phyloP scores from a whole-genome alignment of 2,888 invertebrate genomes.

The Onthophagus sagittarius region DNA sequence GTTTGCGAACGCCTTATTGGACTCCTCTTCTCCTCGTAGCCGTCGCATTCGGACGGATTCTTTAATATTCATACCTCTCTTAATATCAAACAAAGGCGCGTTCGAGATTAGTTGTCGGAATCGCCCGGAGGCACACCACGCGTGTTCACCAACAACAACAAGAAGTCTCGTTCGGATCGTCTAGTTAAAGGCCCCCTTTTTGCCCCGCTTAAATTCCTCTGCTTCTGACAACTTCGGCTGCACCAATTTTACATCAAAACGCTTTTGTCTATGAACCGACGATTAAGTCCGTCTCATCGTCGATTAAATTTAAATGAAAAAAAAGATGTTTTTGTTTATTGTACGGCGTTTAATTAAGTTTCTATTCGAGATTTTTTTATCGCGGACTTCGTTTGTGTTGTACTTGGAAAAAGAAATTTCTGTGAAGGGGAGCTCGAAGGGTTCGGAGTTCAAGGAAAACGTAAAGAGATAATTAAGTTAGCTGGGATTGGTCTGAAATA shows the following conservation, averaged over 20 bases:
- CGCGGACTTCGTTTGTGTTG: no score
- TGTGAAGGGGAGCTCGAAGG: neutral
- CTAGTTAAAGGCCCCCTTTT: neutral
- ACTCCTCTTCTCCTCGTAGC: neutral
- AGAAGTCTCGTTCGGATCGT: neutral
- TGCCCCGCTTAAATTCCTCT: neutral
- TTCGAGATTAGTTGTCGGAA: slow-evolving; percentile 14
- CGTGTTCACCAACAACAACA: neutral
- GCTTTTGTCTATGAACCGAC: neutral
- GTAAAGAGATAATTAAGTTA: neutral
- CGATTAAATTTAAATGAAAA: no score
- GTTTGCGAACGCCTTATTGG: neutral
- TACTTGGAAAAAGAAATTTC: no score
- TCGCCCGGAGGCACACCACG: neutral
- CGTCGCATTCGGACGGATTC: slow-evolving; percentile 15
- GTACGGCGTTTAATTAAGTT: no score
- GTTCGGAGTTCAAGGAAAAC: neutral
- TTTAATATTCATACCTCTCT: slow-evolving; percentile 26
- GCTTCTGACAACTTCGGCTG: neutral
- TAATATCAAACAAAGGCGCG: slow-evolving; percentile 20
- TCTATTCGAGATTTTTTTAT: no score
- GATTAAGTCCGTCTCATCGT: no score
- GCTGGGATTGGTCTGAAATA: neutral
- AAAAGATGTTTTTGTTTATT: no score
- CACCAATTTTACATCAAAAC: neutral